Conservation (phyloP, 37 sponge, comb jelly and placozoan genomes). For the Mnemiopsis leidyi region DNA sequence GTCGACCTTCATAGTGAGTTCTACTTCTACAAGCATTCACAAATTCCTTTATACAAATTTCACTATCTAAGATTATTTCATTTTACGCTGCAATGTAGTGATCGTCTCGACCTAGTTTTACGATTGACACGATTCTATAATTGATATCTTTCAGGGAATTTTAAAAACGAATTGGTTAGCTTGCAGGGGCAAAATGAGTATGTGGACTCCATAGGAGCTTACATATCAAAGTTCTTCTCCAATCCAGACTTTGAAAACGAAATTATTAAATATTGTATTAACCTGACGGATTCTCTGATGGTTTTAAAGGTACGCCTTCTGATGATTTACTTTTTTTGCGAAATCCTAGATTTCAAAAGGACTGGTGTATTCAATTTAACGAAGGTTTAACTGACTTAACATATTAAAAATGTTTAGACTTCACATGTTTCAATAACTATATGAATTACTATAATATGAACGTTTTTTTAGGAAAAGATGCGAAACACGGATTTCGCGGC, state of each 20-base stretch:
- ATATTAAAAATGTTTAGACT: too few species aligned
- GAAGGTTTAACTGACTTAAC: too few species aligned
- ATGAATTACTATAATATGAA: too few species aligned
- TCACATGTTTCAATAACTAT: too few species aligned
- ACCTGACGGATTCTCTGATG: slow-evolving; percentile 22
- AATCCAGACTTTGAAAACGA: neutral
- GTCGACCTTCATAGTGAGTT: neutral
- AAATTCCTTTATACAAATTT: neutral
- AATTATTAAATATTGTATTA: slow-evolving; percentile 5
- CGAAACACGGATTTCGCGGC: neutral
- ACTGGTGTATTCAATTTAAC: too few species aligned
- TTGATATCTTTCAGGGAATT: neutral
- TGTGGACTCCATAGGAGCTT: neutral
- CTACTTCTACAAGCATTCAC: neutral
- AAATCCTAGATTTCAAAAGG: too few species aligned
- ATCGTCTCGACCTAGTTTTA: too few species aligned
- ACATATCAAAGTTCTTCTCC: neutral
- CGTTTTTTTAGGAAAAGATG: neutral
- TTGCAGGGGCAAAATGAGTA: neutral
- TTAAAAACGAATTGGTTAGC: neutral
- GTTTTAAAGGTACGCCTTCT: neutral
- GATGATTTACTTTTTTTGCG: too few species aligned
- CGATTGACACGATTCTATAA: too few species aligned
- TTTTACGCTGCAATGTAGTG: too few species aligned
- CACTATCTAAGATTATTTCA: too few species aligned